Conservation (phyloP, 2,797 vertebrate genomes). For the Avahi laniger region DNA sequence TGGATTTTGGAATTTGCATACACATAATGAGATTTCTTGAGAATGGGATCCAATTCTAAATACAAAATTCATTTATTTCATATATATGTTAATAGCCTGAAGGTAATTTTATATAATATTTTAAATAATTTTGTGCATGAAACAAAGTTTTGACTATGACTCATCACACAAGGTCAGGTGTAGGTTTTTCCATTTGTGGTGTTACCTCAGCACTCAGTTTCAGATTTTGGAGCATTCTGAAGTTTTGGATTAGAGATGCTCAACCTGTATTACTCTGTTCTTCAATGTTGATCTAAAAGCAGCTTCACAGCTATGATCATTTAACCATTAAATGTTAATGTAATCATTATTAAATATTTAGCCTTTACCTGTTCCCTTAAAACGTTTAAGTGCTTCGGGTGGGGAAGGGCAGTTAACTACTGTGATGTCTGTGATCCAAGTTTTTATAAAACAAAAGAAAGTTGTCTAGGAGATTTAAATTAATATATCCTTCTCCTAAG, state of each 20-base stretch:
- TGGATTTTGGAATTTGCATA: background rate
- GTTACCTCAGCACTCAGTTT: background rate
- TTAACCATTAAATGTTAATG: constrained; percentile 40
- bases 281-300: constrained; percentile 23
- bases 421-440: background rate
- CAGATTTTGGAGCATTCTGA: background rate
- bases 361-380: constrained; percentile 46
- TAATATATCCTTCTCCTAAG: background rate
- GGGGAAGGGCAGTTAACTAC: background rate
- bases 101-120: background rate
- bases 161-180: background rate
- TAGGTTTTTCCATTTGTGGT: background rate
- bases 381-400: background rate
- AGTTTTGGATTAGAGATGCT: background rate
- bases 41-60: background rate
- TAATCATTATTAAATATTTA: constrained; percentile 48
- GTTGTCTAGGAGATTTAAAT: constrained; percentile 23
- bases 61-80: background rate
- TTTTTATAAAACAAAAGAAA: constrained; percentile 54
- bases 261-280: background rate
- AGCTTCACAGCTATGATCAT: background rate
- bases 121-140: background rate
- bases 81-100: background rate
- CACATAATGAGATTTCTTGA: background rate
- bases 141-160: background rate